Evolutionary conservation across 2,888 invertebrate species (phyloP), one percentile per base, ranked within the genome.

Genomic region (Anoplius nigerrimus): DNA sequence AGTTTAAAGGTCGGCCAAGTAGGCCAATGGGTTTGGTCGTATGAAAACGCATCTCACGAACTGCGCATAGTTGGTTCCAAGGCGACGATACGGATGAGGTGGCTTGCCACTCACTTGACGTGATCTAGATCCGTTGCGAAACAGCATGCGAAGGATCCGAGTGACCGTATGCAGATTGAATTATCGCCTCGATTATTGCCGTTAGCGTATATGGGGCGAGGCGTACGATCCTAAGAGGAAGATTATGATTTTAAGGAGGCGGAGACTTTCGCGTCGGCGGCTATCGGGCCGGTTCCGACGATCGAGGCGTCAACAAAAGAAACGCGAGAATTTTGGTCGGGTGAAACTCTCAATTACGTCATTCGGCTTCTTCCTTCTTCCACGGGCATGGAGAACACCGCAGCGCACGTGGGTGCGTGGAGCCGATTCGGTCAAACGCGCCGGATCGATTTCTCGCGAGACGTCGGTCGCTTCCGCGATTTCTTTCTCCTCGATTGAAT

Each of bases 381-480:
- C n/a, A 20, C 34, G 59, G 51, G 18, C 8, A n/a, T 51, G 34
- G 34, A 6, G 34, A 2, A 34, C 34, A 6, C 34, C 8, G 34
- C 34, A 6, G 11, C 8, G 34, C 34, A 34, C 34, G 34, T 43
- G 16, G 45, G 27, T 52, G 65, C 27, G 53, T 43, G 43, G 45
- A 53, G 67, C 46, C 67, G 52, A 61, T 57, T 61, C 63, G 58
- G 21, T 55, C 53, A 42, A 69, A 55, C 62, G 66, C 46, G 62
- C 62, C 62, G 46, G 67, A 75, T 76, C 77, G 70, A 76, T 80
- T 74, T 76, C 75, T 64, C 57, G 34, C 8, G 69, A 71, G 71
- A 68, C 71, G 54, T 66, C 67, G 42, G 34, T 71, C 74, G 72
- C 69, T 63, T 62, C 60, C 58, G 55, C 51, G 22, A 51, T 55